These are phyloP conservation scores for Galemys pyrenaicus DNA, from an alignment of 2,113 vertebrate genomes.

Conservation along the genomic window DNA sequence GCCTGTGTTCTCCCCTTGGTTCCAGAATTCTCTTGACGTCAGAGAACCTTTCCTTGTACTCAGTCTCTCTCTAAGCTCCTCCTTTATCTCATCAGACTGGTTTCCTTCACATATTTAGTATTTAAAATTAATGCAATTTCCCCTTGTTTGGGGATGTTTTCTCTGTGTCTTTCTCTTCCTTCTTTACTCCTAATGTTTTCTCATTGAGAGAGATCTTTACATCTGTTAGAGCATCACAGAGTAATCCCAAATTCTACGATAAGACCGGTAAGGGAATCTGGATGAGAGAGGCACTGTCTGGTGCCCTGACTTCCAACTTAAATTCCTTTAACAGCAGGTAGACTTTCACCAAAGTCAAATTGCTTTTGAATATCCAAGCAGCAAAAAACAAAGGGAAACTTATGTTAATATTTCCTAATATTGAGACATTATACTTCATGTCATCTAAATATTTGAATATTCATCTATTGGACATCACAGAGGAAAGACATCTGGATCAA, in stretches of 20 bases:
- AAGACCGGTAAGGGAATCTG: neutral
- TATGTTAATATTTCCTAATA: constrained; percentile 52
- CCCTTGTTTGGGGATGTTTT: neutral
- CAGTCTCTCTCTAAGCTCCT: neutral
- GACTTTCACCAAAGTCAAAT: neutral
- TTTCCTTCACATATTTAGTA: neutral
- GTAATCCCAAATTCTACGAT: constrained; percentile 5
- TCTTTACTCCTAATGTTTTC: neutral
- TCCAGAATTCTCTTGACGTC: neutral
- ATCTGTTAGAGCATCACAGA: neutral
- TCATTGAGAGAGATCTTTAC: neutral
- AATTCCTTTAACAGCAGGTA: neutral
- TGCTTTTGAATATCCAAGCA: constrained; percentile 59
- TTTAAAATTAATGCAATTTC: neutral
- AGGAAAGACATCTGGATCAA: constrained; percentile 56
- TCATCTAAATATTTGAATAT: constrained; percentile 61
- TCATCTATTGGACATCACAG: constrained; percentile 42
- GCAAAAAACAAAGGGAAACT: constrained; percentile 31
- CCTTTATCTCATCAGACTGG: neutral
- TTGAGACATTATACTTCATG: constrained; percentile 9
- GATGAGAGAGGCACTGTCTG: neutral
- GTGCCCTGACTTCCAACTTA: neutral
- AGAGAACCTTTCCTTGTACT: neutral
- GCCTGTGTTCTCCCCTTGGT: neutral
- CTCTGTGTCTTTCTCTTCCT: neutral